A percentile compares a stretch with the other conserved stretches of the same genome.
Evolutionary conservation across 2,888 invertebrate species (phyloP).

Genomic region (Drosophila birchii): DNA sequence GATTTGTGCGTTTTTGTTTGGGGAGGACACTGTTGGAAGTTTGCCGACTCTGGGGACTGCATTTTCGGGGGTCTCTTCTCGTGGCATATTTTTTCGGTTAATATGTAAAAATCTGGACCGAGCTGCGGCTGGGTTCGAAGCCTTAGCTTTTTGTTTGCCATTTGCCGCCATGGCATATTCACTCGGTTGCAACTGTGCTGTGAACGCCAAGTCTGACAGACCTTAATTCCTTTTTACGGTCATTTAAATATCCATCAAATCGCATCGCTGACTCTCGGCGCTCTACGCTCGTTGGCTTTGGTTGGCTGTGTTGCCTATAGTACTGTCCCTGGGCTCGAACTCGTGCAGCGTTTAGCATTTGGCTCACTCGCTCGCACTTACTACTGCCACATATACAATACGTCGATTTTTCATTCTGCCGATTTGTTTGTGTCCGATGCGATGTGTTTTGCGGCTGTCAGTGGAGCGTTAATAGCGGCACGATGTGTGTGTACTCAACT

Average conservation of each 20-base stretch:
- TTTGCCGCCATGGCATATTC: slow-evolving; percentile 58
- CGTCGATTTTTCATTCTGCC: slow-evolving; percentile 78
- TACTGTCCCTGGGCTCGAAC: slow-evolving; percentile 17
- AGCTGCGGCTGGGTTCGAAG: slow-evolving; percentile 16
- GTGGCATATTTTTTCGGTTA: slow-evolving; percentile 71
- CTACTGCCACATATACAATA: background rate
- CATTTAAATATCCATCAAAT: slow-evolving; percentile 85
- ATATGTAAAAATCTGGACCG: slow-evolving; percentile 64
- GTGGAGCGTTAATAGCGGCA: slow-evolving; percentile 78
- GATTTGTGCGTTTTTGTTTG: slow-evolving; percentile 68
- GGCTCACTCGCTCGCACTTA: slow-evolving; percentile 33
- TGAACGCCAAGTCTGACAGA: slow-evolving; percentile 81
- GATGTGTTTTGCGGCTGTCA: slow-evolving; percentile 70
- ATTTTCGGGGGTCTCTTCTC: slow-evolving; percentile 46
- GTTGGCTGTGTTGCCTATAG: background rate
- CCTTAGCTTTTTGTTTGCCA: slow-evolving; percentile 33
- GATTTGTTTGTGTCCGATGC: slow-evolving; percentile 71
- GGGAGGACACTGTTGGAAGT: slow-evolving; percentile 61
- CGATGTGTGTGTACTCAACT: slow-evolving; percentile 62
- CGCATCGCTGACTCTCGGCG: slow-evolving; percentile 82
- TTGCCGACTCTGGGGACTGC: slow-evolving; percentile 65
- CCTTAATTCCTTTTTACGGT: slow-evolving; percentile 85
- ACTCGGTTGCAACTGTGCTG: slow-evolving; percentile 77
- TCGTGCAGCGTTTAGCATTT: slow-evolving; percentile 63
- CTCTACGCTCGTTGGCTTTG: slow-evolving; percentile 74